phyloP scores from a whole-genome alignment of 2,113 vertebrate genomes.

The Acanthochromis polyacanthus region DNA sequence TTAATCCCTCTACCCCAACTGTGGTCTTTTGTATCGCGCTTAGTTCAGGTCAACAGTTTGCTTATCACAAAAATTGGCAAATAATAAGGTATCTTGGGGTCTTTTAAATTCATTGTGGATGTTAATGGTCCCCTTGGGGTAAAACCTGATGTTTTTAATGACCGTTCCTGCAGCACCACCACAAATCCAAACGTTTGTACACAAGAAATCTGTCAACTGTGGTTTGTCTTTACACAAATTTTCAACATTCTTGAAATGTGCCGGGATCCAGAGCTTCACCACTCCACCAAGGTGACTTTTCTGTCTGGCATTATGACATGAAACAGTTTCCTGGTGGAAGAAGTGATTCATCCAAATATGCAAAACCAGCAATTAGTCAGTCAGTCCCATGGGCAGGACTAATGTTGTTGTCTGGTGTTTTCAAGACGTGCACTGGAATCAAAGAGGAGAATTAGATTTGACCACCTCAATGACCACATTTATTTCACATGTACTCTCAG shows the following conservation, averaged over 20 bases:
- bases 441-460: no score
- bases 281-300: no score
- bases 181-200: slow-evolving; percentile 4
- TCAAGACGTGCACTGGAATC: no score
- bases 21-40: slow-evolving; percentile 5
- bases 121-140: slow-evolving; percentile 14
- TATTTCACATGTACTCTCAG: no score
- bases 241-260: background rate
- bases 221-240: slow-evolving; percentile 15
- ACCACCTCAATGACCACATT: no score
- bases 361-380: no score
- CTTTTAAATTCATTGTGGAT: slow-evolving; percentile 23
- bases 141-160: slow-evolving; percentile 27
- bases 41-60: slow-evolving; percentile 16
- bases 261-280: no score
- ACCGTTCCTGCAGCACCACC: slow-evolving; percentile 2
- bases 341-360: no score
- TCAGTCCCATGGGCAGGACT: no score
- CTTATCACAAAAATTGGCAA: slow-evolving; percentile 15
- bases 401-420: no score
- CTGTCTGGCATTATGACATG: no score
- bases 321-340: no score
- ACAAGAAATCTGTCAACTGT: slow-evolving; percentile 12
- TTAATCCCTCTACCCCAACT: background rate
- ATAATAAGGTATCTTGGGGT: slow-evolving; percentile 16